Evolutionary conservation across 2,797 vertebrate genomes (phyloP).

Genomic region (Sylvia borin): DNA sequence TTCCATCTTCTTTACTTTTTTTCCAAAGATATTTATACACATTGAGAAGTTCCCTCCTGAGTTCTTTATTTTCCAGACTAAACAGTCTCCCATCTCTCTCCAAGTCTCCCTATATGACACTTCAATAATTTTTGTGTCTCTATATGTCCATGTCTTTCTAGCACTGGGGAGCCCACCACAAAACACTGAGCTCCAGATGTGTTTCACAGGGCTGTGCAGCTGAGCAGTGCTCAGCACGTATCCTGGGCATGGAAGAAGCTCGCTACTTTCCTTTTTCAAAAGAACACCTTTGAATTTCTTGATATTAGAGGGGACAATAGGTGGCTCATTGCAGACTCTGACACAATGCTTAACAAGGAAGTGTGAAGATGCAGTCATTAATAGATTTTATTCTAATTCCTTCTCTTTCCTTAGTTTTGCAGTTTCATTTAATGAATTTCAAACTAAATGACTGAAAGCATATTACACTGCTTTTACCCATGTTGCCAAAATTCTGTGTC

Average conservation of each 20-base stretch:
- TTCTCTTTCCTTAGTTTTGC: not conserved
- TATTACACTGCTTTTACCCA: not conserved
- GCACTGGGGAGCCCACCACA: not conserved
- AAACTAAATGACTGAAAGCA: not conserved
- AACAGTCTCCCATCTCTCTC: not conserved
- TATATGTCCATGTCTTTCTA: not conserved
- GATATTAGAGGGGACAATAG: not conserved
- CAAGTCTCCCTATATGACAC: not conserved
- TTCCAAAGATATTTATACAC: not conserved
- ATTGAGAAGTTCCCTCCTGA: not conserved
- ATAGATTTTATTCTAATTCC: not conserved
- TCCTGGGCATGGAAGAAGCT: not conserved
- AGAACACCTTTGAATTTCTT: not conserved
- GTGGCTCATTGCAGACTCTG: not conserved
- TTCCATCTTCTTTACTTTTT: not conserved
- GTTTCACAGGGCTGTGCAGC: not conserved
- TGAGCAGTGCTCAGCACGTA: not conserved
- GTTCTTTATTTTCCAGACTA: not conserved
- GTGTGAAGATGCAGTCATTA: not conserved
- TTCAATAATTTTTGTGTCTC: not conserved
- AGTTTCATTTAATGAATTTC: not conserved
- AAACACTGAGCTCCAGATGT: not conserved
- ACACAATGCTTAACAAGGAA: not conserved
- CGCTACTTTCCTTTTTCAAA: not conserved
- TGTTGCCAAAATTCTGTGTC: not conserved